These are phyloP conservation scores for Ecdyonurus torrentis DNA, from an alignment of 2,888 invertebrate genomes.

Conservation along the genomic window DNA sequence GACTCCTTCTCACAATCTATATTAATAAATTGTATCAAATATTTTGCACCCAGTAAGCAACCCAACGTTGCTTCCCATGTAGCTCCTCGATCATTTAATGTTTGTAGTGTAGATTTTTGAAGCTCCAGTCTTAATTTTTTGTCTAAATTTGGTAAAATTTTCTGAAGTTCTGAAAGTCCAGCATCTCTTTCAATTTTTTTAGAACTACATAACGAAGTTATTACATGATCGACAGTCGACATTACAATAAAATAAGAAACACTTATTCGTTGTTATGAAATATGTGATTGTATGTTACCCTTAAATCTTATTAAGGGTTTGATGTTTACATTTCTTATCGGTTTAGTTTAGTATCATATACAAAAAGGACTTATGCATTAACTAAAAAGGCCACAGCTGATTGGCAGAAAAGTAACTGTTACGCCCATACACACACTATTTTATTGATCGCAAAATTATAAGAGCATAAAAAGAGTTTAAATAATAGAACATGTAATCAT, in stretches of 20 bases:
- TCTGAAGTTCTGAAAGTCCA: slow-evolving; percentile 16
- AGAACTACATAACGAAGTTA: not conserved
- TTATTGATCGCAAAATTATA: too few relatives aligned
- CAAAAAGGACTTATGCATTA: not conserved
- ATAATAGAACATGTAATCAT: too few relatives aligned
- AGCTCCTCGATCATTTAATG: slow-evolving; percentile 14
- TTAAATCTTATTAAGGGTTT: not conserved
- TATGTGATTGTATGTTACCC: not conserved
- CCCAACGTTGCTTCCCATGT: slow-evolving; percentile 29
- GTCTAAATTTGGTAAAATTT: slow-evolving; percentile 12
- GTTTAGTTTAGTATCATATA: too few relatives aligned
- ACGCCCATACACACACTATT: too few relatives aligned
- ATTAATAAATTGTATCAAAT: slow-evolving; percentile 19
- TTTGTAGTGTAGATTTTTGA: slow-evolving; percentile 13
- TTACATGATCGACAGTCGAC: not conserved
- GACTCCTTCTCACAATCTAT: slow-evolving; percentile 17
- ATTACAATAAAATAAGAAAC: not conserved
- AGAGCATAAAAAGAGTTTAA: too few relatives aligned
- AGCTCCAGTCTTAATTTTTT: slow-evolving; percentile 14
- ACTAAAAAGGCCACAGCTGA: too few relatives aligned
- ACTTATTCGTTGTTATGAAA: not conserved
- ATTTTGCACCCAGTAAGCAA: slow-evolving; percentile 24
- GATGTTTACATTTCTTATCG: not conserved
- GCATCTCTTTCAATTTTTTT: slow-evolving; percentile 17
- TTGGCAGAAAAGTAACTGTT: too few relatives aligned